Evolutionary conservation across 2,888 invertebrate species (phyloP).

Genomic region (Papilio elwesi): DNA sequence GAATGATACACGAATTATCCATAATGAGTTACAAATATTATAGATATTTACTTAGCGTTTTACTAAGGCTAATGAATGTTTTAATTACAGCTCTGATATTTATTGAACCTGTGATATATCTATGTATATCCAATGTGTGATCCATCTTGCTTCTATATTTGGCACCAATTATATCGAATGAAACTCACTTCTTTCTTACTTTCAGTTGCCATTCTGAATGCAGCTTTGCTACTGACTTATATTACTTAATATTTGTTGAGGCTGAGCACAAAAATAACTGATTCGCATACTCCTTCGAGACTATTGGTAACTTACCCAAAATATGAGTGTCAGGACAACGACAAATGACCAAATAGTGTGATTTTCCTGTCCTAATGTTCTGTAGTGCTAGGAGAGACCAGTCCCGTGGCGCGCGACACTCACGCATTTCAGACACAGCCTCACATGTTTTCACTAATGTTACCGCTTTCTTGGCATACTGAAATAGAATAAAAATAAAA

Average conservation of each 20-base stretch:
- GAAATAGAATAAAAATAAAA: conserved; percentile 51
- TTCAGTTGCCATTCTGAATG: too few species aligned
- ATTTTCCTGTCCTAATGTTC: conserved; percentile 96
- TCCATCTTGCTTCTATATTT: too few species aligned
- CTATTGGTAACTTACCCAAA: conserved; percentile 85
- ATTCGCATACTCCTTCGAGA: neutral
- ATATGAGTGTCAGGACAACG: conserved; percentile 93
- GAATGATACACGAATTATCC: neutral
- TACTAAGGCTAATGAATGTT: too few species aligned
- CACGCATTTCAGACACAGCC: conserved; percentile 94
- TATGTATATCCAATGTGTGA: too few species aligned
- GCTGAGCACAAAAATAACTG: too few species aligned
- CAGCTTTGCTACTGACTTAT: too few species aligned
- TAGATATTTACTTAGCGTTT: too few species aligned
- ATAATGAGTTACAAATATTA: neutral
- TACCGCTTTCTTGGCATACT: conserved; percentile 87
- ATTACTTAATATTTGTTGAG: too few species aligned
- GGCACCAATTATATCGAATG: too few species aligned
- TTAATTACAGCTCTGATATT: too few species aligned
- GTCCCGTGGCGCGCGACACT: conserved; percentile 94
- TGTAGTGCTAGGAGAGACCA: conserved; percentile 96
- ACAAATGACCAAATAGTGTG: conserved; percentile 96
- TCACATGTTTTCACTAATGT: conserved; percentile 97
- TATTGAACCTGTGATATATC: too few species aligned
- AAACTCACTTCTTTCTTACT: too few species aligned